Conservation (phyloP, 2,797 vertebrate species). For the Acrossocheilus wenchowensis region DNA sequence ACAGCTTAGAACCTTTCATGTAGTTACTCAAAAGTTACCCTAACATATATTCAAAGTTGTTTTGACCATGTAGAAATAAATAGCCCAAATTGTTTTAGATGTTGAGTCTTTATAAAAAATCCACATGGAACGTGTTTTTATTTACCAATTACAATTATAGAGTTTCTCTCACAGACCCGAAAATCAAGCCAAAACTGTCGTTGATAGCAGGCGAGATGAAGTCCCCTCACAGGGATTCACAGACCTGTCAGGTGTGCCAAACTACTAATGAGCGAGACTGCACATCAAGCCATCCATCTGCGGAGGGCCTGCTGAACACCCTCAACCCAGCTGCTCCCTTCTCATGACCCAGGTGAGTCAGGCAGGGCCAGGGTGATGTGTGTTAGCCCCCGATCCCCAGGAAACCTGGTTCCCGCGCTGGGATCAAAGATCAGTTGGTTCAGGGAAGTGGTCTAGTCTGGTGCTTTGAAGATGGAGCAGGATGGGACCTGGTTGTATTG, state of each 20-base stretch:
- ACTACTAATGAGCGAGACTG: slow-evolving; percentile 52
- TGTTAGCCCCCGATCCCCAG: slow-evolving; percentile 37
- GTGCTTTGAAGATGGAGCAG: slow-evolving; percentile 59
- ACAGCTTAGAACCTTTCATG: neutral
- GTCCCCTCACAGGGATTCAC: slow-evolving; percentile 28
- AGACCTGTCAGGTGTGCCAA: slow-evolving; percentile 51
- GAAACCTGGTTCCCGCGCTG: slow-evolving; percentile 51
- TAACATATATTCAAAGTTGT: neutral
- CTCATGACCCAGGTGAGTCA: slow-evolving; percentile 53
- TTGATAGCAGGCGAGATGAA: slow-evolving; percentile 16
- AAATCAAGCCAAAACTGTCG: slow-evolving; percentile 19
- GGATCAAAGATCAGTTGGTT: slow-evolving; percentile 59
- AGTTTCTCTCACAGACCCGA: neutral
- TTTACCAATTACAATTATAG: neutral
- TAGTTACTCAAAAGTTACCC: slow-evolving; percentile 10
- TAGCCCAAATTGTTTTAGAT: neutral
- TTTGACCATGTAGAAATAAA: neutral
- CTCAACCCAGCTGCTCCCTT: slow-evolving; percentile 62
- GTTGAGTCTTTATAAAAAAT: neutral
- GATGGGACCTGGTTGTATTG: slow-evolving; percentile 37
- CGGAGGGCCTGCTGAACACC: slow-evolving; percentile 43
- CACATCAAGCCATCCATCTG: slow-evolving; percentile 59
- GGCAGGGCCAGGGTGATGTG: slow-evolving; percentile 20
- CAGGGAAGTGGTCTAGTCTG: slow-evolving; percentile 39
- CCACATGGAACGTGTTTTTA: neutral